Evolutionary conservation across 2,113 vertebrate species (phyloP).

Genomic region (Seriola aureovittata): DNA sequence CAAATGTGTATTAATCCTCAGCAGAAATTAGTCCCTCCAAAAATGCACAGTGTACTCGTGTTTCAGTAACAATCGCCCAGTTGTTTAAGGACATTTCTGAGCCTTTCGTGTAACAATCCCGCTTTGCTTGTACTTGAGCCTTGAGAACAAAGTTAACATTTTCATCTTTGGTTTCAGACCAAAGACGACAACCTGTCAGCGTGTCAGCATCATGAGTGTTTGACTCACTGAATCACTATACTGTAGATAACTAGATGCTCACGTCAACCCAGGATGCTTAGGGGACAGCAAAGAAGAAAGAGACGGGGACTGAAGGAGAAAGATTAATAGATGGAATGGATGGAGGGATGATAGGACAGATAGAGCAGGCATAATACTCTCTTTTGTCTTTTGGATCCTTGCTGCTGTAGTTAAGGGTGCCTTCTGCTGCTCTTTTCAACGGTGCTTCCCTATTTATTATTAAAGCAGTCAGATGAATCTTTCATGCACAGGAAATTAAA

Average conservation of each 20-base stretch:
- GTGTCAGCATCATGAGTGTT: constrained; percentile 10
- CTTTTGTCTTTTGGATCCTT: constrained; percentile 62
- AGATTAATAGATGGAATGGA: constrained; percentile 42
- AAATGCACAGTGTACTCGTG: background rate
- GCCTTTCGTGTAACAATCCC: background rate
- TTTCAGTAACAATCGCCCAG: background rate
- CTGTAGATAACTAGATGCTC: constrained; percentile 18
- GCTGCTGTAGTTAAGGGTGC: constrained; percentile 39
- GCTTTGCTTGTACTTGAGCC: background rate
- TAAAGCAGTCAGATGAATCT: constrained; percentile 79
- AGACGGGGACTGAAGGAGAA: constrained; percentile 25
- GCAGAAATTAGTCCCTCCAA: no score
- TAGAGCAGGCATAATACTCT: constrained; percentile 51
- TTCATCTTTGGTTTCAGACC: background rate
- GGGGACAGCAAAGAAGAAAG: constrained; percentile 9
- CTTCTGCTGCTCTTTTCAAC: constrained; percentile 69
- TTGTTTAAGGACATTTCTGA: background rate
- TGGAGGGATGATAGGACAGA: constrained; percentile 31
- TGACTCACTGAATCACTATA: background rate
- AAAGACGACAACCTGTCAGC: background rate
- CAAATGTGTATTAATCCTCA: background rate
- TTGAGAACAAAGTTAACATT: background rate
- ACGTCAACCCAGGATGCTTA: constrained; percentile 26
- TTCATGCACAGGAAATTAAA: constrained; percentile 84
- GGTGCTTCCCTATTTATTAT: constrained; percentile 76